These are phyloP conservation scores for Clarias laeviceps DNA, from an alignment of 2,797 vertebrate genomes.

Conservation along the genomic window DNA sequence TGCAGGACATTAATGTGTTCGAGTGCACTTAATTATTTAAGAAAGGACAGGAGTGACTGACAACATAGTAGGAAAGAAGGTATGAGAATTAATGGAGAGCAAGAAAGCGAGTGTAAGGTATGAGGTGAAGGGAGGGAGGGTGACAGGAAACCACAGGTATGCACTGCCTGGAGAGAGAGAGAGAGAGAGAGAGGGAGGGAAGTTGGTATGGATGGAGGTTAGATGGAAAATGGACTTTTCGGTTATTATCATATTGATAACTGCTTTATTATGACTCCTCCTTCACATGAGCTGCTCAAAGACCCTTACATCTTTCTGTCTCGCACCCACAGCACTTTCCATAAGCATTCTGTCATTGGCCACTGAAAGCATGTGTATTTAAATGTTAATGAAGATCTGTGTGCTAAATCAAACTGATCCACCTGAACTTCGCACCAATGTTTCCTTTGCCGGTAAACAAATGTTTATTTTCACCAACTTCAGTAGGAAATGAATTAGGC, in stretches of 20 bases:
- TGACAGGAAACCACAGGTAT: slow-evolving; percentile 81
- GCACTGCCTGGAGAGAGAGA: slow-evolving; percentile 67
- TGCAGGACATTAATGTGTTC: not conserved
- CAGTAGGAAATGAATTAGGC: not conserved
- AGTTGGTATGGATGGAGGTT: slow-evolving; percentile 34
- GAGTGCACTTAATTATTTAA: not conserved
- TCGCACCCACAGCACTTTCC: slow-evolving; percentile 6
- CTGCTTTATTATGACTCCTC: not conserved
- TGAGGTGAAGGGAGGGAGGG: slow-evolving; percentile 53
- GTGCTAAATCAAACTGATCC: slow-evolving; percentile 13
- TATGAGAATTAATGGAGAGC: slow-evolving; percentile 1
- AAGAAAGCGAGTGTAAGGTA: slow-evolving; percentile 43
- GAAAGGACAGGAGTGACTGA: not conserved
- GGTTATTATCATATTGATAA: not conserved
- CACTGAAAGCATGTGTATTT: slow-evolving; percentile 66
- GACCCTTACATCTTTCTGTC: slow-evolving; percentile 2
- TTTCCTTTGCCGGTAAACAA: not conserved
- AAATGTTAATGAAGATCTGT: slow-evolving; percentile 49
- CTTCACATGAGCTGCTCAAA: not conserved
- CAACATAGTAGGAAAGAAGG: not conserved
- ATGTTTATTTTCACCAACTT: slow-evolving; percentile 25
- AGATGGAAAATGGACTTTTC: not conserved
- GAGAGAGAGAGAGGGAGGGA: slow-evolving; percentile 54
- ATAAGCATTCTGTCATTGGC: slow-evolving; percentile 65
- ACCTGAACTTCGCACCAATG: not conserved